Base-by-base conservation (phyloP, 2,113 vertebrate species). In the Poicephalus meyeri region DNA sequence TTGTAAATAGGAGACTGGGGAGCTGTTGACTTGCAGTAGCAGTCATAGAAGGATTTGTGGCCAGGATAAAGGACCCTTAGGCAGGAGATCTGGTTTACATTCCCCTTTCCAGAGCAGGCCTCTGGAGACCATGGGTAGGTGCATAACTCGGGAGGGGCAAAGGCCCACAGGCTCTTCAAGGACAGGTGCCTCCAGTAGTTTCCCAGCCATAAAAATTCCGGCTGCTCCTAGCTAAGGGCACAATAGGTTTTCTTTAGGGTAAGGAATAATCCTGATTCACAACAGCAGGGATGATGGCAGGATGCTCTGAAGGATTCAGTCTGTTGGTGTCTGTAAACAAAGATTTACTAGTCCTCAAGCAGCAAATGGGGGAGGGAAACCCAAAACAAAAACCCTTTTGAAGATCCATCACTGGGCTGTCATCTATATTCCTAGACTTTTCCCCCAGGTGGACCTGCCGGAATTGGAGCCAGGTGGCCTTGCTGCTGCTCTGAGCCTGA, bases 1-100 rank as follows among this genome's bases (percentile, higher is more conserved):
- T 6, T 44, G 7, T 26, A 58, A 31, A 44, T 3, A 86, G 82
- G 47, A 81, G 66, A 3, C 8, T 7, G 35, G 47, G 46, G 44
- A 89, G 77, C 46, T 70, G 47, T 0, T 11, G 33, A 49, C 49
- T 17, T 41, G 47, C 29, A 52, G 55, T 0, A 33, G 15, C 17
- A 29, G 23, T 6, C 28, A 50, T 11, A 44, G 53, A 80, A 95
- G 50, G 41, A 35, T 0, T 11, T 39, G 33, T 28, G 68, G 16
- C 39, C 21, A 7, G 52, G 24, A 72, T 4, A 16, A 71, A 71
- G 47, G n/a, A n/a, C 7, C 5, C 41, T 29, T 5, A 33, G 8
- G 9, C 0, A 0, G 39, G 31, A 83, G 52, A 8, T 84, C 15
- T 29, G 71, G 23, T 47, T 70, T 7, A 4, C 3, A 1, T 39